A percentile compares a stretch with the other conserved stretches of the same genome.
These are phyloP conservation scores for Scaeva pyrastri DNA, from an alignment of 2,888 invertebrate genomes.

Conservation along the genomic window DNA sequence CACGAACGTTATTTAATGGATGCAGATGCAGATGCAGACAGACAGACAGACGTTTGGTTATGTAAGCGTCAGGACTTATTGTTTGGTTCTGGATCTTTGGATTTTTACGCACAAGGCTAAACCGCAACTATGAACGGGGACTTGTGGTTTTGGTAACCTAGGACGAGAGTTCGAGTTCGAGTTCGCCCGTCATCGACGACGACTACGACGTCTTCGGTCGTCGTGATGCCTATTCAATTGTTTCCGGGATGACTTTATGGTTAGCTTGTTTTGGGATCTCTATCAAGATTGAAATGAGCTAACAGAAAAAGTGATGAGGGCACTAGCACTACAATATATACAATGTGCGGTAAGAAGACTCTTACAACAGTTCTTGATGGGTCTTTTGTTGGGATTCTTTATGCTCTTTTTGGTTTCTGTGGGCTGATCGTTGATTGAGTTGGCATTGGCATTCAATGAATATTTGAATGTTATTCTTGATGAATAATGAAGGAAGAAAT, in stretches of 20 bases:
- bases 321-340: slow-evolving; percentile 1
- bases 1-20: slow-evolving; percentile 71
- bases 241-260: slow-evolving; percentile 72
- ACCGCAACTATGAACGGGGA: slow-evolving; percentile 50
- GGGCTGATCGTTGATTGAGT: slow-evolving; percentile 61
- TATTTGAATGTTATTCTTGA: slow-evolving; percentile 57
- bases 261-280: slow-evolving; percentile 49
- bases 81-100: slow-evolving; percentile 7
- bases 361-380: slow-evolving; percentile 34
- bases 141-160: slow-evolving; percentile 36
- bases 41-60: slow-evolving; percentile 62
- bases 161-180: slow-evolving; percentile 32
- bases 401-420: slow-evolving; percentile 37
- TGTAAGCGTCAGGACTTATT: slow-evolving; percentile 58
- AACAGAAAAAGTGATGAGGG: slow-evolving; percentile 45
- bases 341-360: neutral
- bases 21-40: slow-evolving; percentile 57
- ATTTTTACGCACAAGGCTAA: slow-evolving; percentile 69
- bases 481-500: slow-evolving; percentile 55
- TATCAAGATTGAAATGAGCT: slow-evolving; percentile 60
- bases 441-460: slow-evolving; percentile 64
- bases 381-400: slow-evolving; percentile 55
- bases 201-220: no score
- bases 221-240: slow-evolving; percentile 70
- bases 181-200: slow-evolving; percentile 32